Evolutionary conservation across 2,113 vertebrate species (phyloP), one percentile per base, ranked within the genome.

Genomic region (Tragelaphus scriptus): DNA sequence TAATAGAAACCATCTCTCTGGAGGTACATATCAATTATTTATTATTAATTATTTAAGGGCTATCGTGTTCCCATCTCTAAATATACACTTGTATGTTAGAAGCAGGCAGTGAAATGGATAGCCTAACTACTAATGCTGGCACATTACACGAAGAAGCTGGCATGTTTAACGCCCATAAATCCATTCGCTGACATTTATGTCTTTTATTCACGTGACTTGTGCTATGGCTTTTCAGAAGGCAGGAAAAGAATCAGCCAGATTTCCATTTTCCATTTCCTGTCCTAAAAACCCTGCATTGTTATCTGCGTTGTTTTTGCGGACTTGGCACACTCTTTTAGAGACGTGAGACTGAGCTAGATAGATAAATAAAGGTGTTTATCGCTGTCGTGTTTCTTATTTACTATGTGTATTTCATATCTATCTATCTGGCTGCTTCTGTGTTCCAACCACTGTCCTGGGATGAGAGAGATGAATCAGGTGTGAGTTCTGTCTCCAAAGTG

Each of bases 21-120:
- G 71, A 89, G 49, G n/a, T 94, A 75, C 53, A 65, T 56, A 86
- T 96, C 95, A 95, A 98, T 93, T 93, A 97, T 88, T 97, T 97
- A 93, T 84, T 88, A 96, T 96, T 96, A 97, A 94, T 94, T 88
- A 97, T 94, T 88, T 94, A 98, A 93, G 40, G 21, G 28, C 13
- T 84, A 36, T 36, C 88, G 16, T 58, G 36, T 65, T 94, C 36
- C 23, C 16, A 85, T 79, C 40, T 81, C 94, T 96, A 92, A 96
- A 95, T 82, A 96, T 30, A 84, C 19, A 58, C 26, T 90, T 61
- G 53, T 19, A 81, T 30, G 7, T 75, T 87, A 92, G 82, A 97
- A 94, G 59, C 30, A 94, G 47, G 40, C 79, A 68, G 86, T 92
- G 95, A 94, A 85, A 95, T 82, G 7, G 58, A 94, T 44, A 93